Base-by-base conservation (phyloP, 2,113 vertebrate species). In the Heterocephalus glaber region DNA sequence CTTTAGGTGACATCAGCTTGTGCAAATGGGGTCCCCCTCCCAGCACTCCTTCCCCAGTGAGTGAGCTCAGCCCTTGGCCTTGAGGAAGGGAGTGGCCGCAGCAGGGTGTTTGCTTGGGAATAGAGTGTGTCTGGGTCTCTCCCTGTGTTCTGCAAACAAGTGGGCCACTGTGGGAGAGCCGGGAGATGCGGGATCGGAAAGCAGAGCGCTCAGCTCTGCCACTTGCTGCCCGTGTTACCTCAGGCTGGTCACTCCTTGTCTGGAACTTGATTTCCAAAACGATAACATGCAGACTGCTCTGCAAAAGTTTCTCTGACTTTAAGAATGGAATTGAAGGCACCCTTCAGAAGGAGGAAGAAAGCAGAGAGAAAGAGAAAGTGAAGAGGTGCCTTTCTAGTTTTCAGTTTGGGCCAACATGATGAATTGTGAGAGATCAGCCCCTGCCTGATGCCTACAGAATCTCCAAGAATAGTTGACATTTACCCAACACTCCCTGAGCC, bases 81-180 rank as follows among this genome's bases (percentile, higher is more conserved):
- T 14, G 89, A 74, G 81, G 80, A 86, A 91, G 86, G 97, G 96
- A 93, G 97, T 86, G 95, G 93, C 79, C 22, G 44, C 90, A 83
- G 54, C 91, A 74, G 24, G 38, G 7, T 79, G 72, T 91, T 96
- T 98, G 96, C 95, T 82, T 77, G 86, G 88, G 95, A 96, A 96
- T 86, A 87, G 92, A 44, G 80, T 77, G 24, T 91, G 82, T 94
- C 88, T 95, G 76, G 16, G 33, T 22, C 72, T 80, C 60, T 90
- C 80, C 80, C 63, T 26, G 81, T 49, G 49, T 65, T 61, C 85
- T 68, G 7, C 94, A 82, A 93, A 94, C 80, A 84, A 54, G 92
- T 72, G 82, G 52, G 82, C 68, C 63, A 1, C 22, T 1, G 33
- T n/a, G 35, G 33, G 33, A 74, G 88, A 74, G 47, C 79, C 22